Evolutionary conservation across 2,888 invertebrate genomes (phyloP).

Genomic region (Notocelia uddmanniana): DNA sequence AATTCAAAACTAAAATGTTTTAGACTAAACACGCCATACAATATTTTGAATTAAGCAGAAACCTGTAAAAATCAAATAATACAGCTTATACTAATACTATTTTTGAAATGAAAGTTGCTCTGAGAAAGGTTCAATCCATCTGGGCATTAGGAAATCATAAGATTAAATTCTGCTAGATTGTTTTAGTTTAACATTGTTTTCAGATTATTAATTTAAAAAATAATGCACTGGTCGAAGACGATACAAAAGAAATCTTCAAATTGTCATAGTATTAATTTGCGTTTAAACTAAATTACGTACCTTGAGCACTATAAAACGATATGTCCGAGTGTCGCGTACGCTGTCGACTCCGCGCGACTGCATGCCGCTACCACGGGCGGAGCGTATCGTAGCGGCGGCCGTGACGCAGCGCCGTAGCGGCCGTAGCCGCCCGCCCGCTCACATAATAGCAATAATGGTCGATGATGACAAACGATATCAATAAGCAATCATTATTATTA

Average conservation of each 20-base stretch:
- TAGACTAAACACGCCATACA: not conserved
- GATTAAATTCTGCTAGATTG: too few relatives aligned
- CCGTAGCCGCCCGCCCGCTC: constrained; percentile 18
- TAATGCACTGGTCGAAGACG: not conserved
- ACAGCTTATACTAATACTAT: not conserved
- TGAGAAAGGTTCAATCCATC: not conserved
- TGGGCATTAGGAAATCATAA: not conserved
- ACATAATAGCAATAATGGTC: constrained; percentile 11
- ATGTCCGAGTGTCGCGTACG: constrained; percentile 35
- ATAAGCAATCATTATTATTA: constrained; percentile 20
- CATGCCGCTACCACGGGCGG: constrained; percentile 19
- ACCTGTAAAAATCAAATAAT: too few relatives aligned
- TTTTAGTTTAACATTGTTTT: too few relatives aligned
- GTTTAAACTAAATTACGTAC: constrained; percentile 14
- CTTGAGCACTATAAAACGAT: constrained; percentile 32
- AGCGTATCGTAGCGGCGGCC: constrained; percentile 19
- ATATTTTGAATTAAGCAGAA: not conserved
- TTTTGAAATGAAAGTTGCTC: not conserved
- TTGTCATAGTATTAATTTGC: not conserved
- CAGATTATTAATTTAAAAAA: too few relatives aligned
- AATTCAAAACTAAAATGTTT: not conserved
- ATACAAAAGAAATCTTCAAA: not conserved
- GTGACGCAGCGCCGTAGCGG: constrained; percentile 20
- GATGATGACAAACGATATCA: constrained; percentile 32
- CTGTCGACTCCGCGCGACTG: constrained; percentile 40